phyloP scores from a whole-genome alignment of 2,888 invertebrate genomes.

The Trichacis sp. region DNA sequence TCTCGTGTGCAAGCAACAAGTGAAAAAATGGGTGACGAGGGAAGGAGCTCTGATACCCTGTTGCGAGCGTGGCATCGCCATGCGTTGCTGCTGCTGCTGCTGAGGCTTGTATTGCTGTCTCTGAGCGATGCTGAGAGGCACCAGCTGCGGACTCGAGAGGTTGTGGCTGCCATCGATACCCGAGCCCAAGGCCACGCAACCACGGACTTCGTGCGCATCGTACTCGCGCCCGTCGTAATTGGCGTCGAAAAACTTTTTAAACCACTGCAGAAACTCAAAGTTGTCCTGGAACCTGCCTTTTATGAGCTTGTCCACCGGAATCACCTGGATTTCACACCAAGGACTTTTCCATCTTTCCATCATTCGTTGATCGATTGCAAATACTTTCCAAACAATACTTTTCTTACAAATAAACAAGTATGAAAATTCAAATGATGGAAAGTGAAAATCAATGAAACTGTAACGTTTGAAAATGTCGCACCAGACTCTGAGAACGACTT shows the following conservation, averaged over 20 bases:
- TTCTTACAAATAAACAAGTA: too few relatives aligned
- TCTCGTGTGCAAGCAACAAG: too few relatives aligned
- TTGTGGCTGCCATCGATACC: slow-evolving; percentile 71
- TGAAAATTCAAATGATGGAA: too few relatives aligned
- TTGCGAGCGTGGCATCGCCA: slow-evolving; percentile 59
- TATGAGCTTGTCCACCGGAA: slow-evolving; percentile 98
- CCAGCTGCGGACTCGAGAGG: slow-evolving; percentile 68
- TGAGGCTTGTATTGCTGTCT: slow-evolving; percentile 56
- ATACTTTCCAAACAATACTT: slow-evolving; percentile 8
- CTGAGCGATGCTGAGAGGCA: slow-evolving; percentile 56
- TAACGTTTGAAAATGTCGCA: too few relatives aligned
- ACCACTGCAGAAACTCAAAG: slow-evolving; percentile 99
- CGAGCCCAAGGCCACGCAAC: slow-evolving; percentile 84
- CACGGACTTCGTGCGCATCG: slow-evolving; percentile 90
- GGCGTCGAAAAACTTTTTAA: slow-evolving; percentile 99
- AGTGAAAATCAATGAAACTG: too few relatives aligned
- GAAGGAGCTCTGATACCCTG: too few relatives aligned
- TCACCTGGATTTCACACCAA: slow-evolving; percentile 79
- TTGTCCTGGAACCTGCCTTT: slow-evolving; percentile 99
- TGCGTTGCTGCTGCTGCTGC: slow-evolving; percentile 65
- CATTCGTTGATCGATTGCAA: neutral
- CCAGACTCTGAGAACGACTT: too few relatives aligned
- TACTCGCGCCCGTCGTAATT: slow-evolving; percentile 99
- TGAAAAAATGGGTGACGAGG: too few relatives aligned
- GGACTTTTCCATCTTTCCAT: neutral